phyloP scores from a whole-genome alignment of 1,140 invertebrate species.

The Drosophila repleta region DNA sequence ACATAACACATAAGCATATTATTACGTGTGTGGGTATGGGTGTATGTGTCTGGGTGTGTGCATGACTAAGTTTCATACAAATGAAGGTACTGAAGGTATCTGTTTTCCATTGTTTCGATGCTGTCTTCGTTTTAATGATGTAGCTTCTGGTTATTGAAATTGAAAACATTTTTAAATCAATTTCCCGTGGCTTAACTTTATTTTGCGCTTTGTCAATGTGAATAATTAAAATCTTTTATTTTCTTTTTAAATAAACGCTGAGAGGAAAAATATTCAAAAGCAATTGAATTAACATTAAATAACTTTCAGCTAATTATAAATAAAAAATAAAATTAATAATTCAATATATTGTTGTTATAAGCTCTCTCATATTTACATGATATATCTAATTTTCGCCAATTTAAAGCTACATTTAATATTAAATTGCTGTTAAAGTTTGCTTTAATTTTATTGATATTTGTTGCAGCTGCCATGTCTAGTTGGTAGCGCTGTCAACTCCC shows the following conservation, averaged over 20 bases:
- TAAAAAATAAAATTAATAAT: too few relatives aligned
- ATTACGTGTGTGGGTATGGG: slow-evolving; percentile 6
- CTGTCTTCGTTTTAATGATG: slow-evolving; percentile 41
- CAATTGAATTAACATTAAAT: too few relatives aligned
- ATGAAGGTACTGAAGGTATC: slow-evolving; percentile 51
- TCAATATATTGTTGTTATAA: too few relatives aligned
- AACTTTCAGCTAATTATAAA: too few relatives aligned
- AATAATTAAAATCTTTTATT: slow-evolving; percentile 39
- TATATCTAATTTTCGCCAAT: too few relatives aligned
- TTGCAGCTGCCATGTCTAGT: neutral
- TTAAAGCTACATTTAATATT: too few relatives aligned
- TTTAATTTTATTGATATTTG: neutral
- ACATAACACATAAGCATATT: slow-evolving; percentile 1
- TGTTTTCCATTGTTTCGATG: slow-evolving; percentile 47
- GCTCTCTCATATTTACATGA: too few relatives aligned
- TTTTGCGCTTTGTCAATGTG: slow-evolving; percentile 13
- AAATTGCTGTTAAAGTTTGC: too few relatives aligned
- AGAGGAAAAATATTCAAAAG: too few relatives aligned
- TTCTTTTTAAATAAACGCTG: neutral
- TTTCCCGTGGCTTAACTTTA: slow-evolving; percentile 18
- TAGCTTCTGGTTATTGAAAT: slow-evolving; percentile 54
- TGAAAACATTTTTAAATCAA: slow-evolving; percentile 47
- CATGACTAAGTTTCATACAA: slow-evolving; percentile 41
- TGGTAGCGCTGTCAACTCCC: too few relatives aligned
- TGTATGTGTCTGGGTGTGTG: slow-evolving; percentile 10